Base-by-base conservation (phyloP, 2,113 vertebrate genomes). In the Pluvialis apricaria region DNA sequence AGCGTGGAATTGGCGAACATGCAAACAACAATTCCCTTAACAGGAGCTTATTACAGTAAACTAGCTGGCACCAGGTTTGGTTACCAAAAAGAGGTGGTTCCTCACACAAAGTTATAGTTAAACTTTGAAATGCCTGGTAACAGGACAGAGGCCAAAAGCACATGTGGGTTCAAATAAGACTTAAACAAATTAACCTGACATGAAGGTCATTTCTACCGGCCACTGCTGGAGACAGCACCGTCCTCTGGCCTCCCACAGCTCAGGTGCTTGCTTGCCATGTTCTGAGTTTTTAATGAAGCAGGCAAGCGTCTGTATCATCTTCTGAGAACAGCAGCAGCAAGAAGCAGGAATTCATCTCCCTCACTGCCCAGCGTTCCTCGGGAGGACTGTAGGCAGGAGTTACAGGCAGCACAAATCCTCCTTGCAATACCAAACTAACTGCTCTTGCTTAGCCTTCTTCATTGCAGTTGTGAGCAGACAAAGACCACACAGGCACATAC, bases 291-390 rank as follows among this genome's bases (percentile, higher is more conserved):
- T 51, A 36, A 47, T 16, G 21, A 78, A 51, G 68, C 26, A 24
- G 34, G 15, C 15, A 61, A 70, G 51, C 86, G 5, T 21, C 55
- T 38, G 3, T 2, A 10, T 51, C 61, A 68, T 24, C 57, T 78
- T 38, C 32, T 34, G 44, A 71, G 2, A 36, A 49, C 18, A 80
- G 38, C 5, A 51, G 82, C 38, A 72, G 36, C 62, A 45, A 49
- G 8, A 57, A 82, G 62, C 36, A 76, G 36, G 32, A 86, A 70
- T 57, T 68, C 3, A 24, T 49, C 42, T 58, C 19, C 9, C 19
- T 13, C 31, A 5, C 15, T 32, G 16, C 34, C 26, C 68, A 32
- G 16, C 5, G 36, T 22, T 42, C 51, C 66, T 70, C 0, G 0
- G 34, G 42, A 68, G 15, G 12, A 12, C 29, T 5, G 32, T 2